Conservation (phyloP, 2,113 vertebrate species). For the Hucho hucho region DNA sequence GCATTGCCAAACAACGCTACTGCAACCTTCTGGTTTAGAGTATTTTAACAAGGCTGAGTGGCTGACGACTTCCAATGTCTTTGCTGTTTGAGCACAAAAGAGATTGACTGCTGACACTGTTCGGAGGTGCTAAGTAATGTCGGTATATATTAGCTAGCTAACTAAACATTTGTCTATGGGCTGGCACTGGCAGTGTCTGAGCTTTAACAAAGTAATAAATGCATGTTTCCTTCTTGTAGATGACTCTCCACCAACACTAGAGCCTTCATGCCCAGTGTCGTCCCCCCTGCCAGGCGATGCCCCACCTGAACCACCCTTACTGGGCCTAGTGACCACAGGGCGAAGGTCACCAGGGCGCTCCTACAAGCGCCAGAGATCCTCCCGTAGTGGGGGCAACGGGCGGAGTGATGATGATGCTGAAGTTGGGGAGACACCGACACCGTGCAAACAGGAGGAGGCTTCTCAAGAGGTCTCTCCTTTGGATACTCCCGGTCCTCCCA, state of each 20-base stretch:
- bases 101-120: too few relatives aligned
- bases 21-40: too few relatives aligned
- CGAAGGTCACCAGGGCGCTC: conserved; percentile 76
- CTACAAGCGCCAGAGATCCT: conserved; percentile 77
- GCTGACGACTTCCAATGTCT: too few relatives aligned
- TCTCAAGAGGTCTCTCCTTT: conserved; percentile 74
- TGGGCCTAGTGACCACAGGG: conserved; percentile 84
- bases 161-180: too few relatives aligned
- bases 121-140: too few relatives aligned
- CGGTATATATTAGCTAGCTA: too few relatives aligned
- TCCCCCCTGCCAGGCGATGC: conserved; percentile 86
- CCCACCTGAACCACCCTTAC: conserved; percentile 84
- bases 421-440: conserved; percentile 72
- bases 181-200: too few relatives aligned
- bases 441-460: conserved; percentile 67
- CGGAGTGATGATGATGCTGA: conserved; percentile 73
- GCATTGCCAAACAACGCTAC: too few relatives aligned
- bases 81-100: too few relatives aligned
- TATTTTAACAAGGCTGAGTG: too few relatives aligned
- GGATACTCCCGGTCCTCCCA: conserved; percentile 58
- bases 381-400: conserved; percentile 77
- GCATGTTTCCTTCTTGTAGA: conserved; percentile 67
- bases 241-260: conserved; percentile 85
- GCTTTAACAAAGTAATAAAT: not conserved
- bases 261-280: conserved; percentile 86